Percentiles rank a stretch among this genome's conserved stretches.
These are phyloP conservation scores for Dioctria linearis DNA, from an alignment of 2,888 invertebrate genomes.

Conservation along the genomic window DNA sequence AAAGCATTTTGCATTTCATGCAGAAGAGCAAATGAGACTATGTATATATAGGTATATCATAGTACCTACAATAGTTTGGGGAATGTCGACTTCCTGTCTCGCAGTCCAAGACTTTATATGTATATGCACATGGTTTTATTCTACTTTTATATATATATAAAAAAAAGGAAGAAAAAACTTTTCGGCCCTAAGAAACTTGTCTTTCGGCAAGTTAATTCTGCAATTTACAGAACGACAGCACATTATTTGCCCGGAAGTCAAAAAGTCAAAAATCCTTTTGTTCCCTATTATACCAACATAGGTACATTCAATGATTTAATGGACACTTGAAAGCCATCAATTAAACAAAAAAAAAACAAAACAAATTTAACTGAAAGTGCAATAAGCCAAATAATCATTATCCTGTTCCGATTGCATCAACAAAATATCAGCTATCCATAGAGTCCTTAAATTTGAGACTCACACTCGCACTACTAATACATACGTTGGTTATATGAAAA, in stretches of 20 bases:
- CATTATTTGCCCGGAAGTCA: not conserved
- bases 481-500: not conserved
- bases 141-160: too few species aligned
- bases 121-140: too few species aligned
- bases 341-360: constrained; percentile 32
- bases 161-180: too few species aligned
- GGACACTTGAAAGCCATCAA: constrained; percentile 11
- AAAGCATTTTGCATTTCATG: constrained; percentile 25
- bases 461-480: not conserved
- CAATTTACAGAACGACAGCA: not conserved
- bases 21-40: constrained; percentile 24
- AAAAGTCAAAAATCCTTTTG: too few species aligned
- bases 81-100: constrained; percentile 14
- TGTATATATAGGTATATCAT: not conserved
- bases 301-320: not conserved
- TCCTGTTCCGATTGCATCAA: too few species aligned
- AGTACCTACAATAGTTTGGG: not conserved
- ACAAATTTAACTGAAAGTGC: not conserved
- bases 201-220: not conserved
- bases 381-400: constrained; percentile 2
- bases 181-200: not conserved
- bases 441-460: too few species aligned
- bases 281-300: too few species aligned
- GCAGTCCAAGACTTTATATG: too few species aligned
- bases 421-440: too few species aligned